phyloP scores from a whole-genome alignment of 2,113 vertebrate genomes.

The Cacatua alba region DNA sequence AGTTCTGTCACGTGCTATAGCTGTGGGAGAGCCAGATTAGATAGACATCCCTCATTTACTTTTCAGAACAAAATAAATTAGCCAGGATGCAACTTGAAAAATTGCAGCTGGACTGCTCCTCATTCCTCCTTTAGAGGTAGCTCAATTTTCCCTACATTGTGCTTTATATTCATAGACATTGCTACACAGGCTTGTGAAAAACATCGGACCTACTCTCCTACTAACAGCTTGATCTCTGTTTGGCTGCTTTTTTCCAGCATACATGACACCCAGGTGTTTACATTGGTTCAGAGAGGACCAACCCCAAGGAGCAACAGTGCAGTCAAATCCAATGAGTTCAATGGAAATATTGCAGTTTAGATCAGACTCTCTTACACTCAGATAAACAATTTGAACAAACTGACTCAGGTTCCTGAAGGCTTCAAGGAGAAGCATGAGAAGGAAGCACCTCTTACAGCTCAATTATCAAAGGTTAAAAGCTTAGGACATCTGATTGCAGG shows the following conservation, averaged over 20 bases:
- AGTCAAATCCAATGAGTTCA: not conserved
- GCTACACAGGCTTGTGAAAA: not conserved
- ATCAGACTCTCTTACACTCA: not conserved
- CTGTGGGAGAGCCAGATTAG: not conserved
- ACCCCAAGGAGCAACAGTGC: not conserved
- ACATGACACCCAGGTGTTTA: not conserved
- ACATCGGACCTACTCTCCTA: not conserved
- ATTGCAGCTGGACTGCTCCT: not conserved
- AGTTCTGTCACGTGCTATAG: not conserved
- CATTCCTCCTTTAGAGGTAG: not conserved
- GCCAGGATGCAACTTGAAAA: not conserved
- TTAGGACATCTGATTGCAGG: not conserved
- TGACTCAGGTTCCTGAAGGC: not conserved
- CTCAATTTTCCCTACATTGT: not conserved
- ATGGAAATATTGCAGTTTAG: not conserved
- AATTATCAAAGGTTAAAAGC: slow-evolving; percentile 8
- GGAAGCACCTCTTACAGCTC: not conserved
- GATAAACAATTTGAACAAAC: not conserved
- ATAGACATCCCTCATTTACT: not conserved
- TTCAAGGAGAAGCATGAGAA: not conserved
- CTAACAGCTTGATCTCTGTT: not conserved
- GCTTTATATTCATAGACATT: not conserved
- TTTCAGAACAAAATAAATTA: not conserved
- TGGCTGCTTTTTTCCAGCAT: not conserved
- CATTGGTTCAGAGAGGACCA: not conserved